Evolutionary conservation across 2,888 invertebrate species (phyloP), one percentile per base, ranked within the genome.

Genomic region (Papilio gigon): DNA sequence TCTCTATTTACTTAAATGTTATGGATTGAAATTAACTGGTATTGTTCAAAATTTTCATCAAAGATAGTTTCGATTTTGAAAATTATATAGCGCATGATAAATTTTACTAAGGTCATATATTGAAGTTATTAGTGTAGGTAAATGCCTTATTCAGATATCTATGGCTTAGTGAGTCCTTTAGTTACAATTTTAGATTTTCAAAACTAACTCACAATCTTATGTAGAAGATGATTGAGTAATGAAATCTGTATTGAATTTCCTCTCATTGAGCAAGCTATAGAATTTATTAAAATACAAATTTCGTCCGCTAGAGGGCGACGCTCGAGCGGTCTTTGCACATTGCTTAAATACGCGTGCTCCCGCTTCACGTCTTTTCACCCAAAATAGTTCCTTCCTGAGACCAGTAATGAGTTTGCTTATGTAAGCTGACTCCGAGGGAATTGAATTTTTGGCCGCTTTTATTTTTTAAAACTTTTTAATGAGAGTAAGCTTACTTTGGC

Each of bases 341-440:
- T 25, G 59, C 59, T 59, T 59, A 65, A 65, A 40, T 50, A 50
- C 25, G 53, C 44, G 59, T 44, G n/a, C 59, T 35, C 30, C 58
- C 58, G 65, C 65, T 47, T 58, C 33, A 25, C 27, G 59, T 65
- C 89, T 84, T 89, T 90, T 90, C 90, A 90, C 79, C 89, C 87
- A 81, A 90, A 90, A 90, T 89, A 88, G 87, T 89, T 87, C 87
- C 88, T 89, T 86, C 85, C 89, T 89, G 89, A 88, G 87, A 89
- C 89, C 76, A 83, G 87, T 90, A 90, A 90, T 90, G 90, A 90
- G 88, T 86, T 89, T 85, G 86, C 86, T 85, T 84, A 82, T 86
- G 84, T 58, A 58, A 65, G 58, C 22, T 33, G 58, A 59, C 25
- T 64, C 35, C 50, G n/a, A n/a, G 27, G 5, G 37, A 35, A 35